These are phyloP conservation scores for Exocentrus adspersus DNA, from an alignment of 2,888 invertebrate genomes.

Conservation along the genomic window DNA sequence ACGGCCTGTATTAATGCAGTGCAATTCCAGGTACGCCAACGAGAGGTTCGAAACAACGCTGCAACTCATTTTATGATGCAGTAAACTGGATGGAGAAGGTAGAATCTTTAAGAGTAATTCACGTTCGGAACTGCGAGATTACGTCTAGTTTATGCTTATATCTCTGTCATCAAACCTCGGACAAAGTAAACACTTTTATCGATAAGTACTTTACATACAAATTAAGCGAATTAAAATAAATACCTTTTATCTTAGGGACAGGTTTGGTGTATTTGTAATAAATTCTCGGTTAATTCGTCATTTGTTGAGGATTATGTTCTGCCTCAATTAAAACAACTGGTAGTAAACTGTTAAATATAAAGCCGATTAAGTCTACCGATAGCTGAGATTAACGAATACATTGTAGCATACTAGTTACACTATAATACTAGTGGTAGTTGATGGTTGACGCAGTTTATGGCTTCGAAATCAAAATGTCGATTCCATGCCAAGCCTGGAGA, in stretches of 20 bases:
- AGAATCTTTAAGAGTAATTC: constrained; percentile 25
- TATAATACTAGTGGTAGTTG: too few relatives aligned
- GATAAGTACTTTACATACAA: constrained; percentile 13
- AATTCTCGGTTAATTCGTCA: constrained; percentile 7
- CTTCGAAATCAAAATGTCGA: too few relatives aligned
- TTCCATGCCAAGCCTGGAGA: too few relatives aligned
- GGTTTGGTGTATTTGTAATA: constrained; percentile 10
- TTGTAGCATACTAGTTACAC: background rate
- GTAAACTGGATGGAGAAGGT: constrained; percentile 40
- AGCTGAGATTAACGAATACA: constrained; percentile 32
- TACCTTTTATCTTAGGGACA: background rate
- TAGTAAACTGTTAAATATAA: background rate
- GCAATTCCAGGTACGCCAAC: constrained; percentile 3
- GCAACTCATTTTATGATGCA: constrained; percentile 42
- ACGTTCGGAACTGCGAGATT: constrained; percentile 34
- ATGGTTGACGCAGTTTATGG: too few relatives aligned
- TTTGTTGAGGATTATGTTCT: constrained; percentile 3
- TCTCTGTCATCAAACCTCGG: constrained; percentile 9
- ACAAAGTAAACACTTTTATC: constrained; percentile 24
- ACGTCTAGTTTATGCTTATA: constrained; percentile 23
- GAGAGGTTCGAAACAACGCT: constrained; percentile 38
- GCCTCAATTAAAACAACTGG: constrained; percentile 1
- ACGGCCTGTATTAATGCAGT: constrained; percentile 12
- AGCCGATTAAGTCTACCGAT: background rate
- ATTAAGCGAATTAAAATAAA: constrained; percentile 7